phyloP scores from a whole-genome alignment of 2,888 invertebrate genomes.

The Dusona sp. region DNA sequence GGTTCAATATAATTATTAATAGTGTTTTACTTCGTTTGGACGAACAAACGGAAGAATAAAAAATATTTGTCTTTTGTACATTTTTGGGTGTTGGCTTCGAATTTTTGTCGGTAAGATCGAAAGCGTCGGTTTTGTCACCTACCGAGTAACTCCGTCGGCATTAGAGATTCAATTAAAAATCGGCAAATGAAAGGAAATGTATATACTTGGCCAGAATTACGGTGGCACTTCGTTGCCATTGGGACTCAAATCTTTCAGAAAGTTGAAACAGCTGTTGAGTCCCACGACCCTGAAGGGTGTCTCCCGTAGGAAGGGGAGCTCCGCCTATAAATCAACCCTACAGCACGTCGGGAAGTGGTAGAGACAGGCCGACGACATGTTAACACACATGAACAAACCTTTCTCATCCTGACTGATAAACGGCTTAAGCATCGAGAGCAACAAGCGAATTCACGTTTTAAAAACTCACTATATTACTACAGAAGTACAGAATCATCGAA shows the following conservation, averaged over 20 bases:
- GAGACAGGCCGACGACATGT: conserved; percentile 83
- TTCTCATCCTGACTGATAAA: conserved; percentile 79
- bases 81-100: not conserved
- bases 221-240: conserved; percentile 36
- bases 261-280: conserved; percentile 65
- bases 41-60: not conserved
- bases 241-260: conserved; percentile 18
- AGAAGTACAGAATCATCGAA: not conserved
- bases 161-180: not conserved
- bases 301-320: conserved; percentile 80
- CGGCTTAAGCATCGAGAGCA: conserved; percentile 76
- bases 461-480: not conserved
- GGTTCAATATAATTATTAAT: too few relatives aligned
- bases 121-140: not conserved
- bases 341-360: conserved; percentile 71
- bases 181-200: not conserved
- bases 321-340: conserved; percentile 84
- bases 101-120: not conserved
- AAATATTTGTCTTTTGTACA: too few relatives aligned
- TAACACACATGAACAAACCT: conserved; percentile 83
- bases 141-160: conserved; percentile 6
- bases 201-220: not conserved
- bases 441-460: conserved; percentile 70
- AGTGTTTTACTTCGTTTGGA: not conserved
- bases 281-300: conserved; percentile 76